These are phyloP conservation scores for Tupaia chinensis DNA, from an alignment of 2,113 vertebrate species.

Conservation along the genomic window DNA sequence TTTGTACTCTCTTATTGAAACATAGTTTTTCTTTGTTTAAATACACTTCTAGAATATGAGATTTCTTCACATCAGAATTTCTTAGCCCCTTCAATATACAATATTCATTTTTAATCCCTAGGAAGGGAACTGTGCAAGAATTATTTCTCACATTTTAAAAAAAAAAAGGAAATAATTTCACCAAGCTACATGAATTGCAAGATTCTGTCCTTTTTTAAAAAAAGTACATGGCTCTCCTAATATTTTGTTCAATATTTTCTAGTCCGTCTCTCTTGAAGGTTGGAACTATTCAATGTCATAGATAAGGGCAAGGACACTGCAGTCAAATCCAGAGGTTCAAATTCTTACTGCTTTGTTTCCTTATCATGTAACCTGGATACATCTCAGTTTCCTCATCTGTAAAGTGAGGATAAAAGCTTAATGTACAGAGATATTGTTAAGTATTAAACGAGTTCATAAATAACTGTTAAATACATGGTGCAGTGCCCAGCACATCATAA, in stretches of 20 bases:
- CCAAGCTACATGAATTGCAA: neutral
- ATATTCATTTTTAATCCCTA: slow-evolving; percentile 25
- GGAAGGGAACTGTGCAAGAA: neutral
- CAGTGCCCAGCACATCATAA: slow-evolving; percentile 33
- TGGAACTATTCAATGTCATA: neutral
- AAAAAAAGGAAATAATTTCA: neutral
- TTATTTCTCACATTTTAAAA: neutral
- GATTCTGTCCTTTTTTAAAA: neutral
- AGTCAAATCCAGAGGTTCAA: neutral
- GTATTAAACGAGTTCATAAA: slow-evolving; percentile 52
- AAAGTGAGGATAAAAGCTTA: slow-evolving; percentile 40
- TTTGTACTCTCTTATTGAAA: neutral
- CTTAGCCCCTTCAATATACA: neutral
- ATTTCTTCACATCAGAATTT: neutral
- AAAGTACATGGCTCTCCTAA: neutral
- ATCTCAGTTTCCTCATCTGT: slow-evolving; percentile 35
- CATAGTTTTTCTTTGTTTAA: neutral
- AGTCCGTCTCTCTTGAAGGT: neutral
- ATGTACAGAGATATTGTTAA: slow-evolving; percentile 22
- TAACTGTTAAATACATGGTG: slow-evolving; percentile 40
- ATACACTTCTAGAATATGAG: neutral
- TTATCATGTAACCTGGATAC: neutral
- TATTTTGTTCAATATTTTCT: slow-evolving; percentile 28
- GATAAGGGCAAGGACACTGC: neutral
- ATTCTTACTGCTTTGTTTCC: neutral